Conservation (phyloP, 2,797 vertebrate species). For the Liparis tanakae region DNA sequence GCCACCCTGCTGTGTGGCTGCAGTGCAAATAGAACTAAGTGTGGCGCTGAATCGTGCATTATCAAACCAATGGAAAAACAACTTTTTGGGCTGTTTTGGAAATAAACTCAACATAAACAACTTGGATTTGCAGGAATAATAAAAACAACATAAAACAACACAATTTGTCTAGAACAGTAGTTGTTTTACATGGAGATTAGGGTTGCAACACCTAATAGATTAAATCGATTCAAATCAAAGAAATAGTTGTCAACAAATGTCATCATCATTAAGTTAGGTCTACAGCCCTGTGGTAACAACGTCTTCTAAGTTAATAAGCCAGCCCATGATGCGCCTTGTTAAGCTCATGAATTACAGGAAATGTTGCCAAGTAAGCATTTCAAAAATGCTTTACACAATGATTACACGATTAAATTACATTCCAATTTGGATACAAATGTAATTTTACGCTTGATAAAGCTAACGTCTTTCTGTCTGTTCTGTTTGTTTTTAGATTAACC, state of each 20-base stretch:
- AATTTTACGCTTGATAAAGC: neutral
- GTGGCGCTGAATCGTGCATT: slow-evolving; percentile 16
- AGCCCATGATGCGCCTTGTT: no score
- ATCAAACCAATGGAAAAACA: slow-evolving; percentile 32
- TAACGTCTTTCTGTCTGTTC: no score
- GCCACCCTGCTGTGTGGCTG: slow-evolving; percentile 31
- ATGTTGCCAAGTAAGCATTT: no score
- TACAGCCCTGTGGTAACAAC: neutral
- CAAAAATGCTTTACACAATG: no score
- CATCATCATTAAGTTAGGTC: neutral
- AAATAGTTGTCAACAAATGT: neutral
- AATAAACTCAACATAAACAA: neutral
- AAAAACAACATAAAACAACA: neutral
- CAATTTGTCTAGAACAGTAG: neutral
- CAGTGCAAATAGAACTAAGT: slow-evolving; percentile 37
- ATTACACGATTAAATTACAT: no score
- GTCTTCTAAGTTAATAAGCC: no score
- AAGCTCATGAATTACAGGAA: no score
- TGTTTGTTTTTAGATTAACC: no score
- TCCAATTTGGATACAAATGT: no score
- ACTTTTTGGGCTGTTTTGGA: neutral
- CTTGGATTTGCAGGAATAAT: neutral
- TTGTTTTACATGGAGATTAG: neutral
- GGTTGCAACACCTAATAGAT: neutral
- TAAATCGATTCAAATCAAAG: neutral